Conservation (phyloP, 2,113 vertebrate species). For the Sula dactylatra region DNA sequence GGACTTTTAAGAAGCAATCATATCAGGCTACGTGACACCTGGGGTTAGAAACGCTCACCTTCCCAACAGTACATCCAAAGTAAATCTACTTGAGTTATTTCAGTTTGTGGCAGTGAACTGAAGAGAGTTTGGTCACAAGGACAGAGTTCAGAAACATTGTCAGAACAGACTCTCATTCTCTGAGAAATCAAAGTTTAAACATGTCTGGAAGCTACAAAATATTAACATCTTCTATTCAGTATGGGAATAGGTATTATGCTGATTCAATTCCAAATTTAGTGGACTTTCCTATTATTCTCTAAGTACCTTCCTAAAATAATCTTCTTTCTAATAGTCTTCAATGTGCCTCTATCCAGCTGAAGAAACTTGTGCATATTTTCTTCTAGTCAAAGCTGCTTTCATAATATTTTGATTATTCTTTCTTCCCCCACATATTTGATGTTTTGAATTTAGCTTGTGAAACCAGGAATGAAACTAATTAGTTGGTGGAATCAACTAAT, state of each 20-base stretch:
- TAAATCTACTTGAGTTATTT: background rate
- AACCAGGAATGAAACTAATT: slow-evolving; percentile 43
- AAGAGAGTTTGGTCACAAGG: background rate
- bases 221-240: background rate
- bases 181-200: background rate
- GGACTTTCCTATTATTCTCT: background rate
- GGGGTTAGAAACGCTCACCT: background rate
- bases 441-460: slow-evolving; percentile 35
- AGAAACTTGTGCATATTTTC: background rate
- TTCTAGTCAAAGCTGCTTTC: slow-evolving; percentile 18
- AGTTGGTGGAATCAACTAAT: background rate
- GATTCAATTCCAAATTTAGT: background rate
- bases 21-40: background rate
- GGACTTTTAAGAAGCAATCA: background rate
- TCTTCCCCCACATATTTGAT: background rate
- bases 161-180: background rate
- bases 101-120: background rate
- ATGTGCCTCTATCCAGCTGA: background rate
- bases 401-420: slow-evolving; percentile 35
- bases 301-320: background rate
- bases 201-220: background rate
- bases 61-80: background rate
- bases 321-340: background rate
- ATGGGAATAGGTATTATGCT: background rate
- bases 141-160: background rate